phyloP scores from a whole-genome alignment of 2,888 invertebrate species.

The Nomada lathburiana region DNA sequence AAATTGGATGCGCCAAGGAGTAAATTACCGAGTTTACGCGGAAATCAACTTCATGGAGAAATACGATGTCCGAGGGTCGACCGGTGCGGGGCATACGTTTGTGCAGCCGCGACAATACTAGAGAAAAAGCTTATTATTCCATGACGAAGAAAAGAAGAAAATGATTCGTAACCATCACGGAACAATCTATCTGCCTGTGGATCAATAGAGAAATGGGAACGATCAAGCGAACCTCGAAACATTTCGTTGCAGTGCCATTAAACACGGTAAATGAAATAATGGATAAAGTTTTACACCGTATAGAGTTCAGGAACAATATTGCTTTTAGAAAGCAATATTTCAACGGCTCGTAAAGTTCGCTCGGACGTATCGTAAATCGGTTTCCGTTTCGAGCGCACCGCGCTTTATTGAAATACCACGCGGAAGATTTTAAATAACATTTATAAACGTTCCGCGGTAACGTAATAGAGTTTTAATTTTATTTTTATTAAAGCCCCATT shows the following conservation, averaged over 20 bases:
- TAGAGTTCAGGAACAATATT: conserved; percentile 48
- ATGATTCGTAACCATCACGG: not conserved
- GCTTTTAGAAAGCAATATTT: conserved; percentile 56
- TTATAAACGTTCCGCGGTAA: conserved; percentile 19
- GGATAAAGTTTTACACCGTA: conserved; percentile 41
- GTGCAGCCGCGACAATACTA: conserved; percentile 35
- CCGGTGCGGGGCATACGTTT: conserved; percentile 35
- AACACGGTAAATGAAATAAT: conserved; percentile 53
- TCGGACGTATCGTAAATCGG: conserved; percentile 51
- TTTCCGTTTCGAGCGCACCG: conserved; percentile 40
- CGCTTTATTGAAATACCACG: conserved; percentile 37
- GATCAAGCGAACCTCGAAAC: conserved; percentile 16
- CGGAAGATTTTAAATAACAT: conserved; percentile 29
- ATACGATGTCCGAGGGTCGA: conserved; percentile 33
- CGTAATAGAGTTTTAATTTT: not conserved
- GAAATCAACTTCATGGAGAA: conserved; percentile 56
- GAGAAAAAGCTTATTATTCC: too few species aligned
- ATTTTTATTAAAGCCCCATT: conserved; percentile 2
- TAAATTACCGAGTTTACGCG: conserved; percentile 47
- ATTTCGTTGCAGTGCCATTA: conserved; percentile 21
- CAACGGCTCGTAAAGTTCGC: conserved; percentile 47
- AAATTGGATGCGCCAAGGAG: conserved; percentile 40
- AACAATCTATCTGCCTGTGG: not conserved
- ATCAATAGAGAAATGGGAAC: conserved; percentile 1
- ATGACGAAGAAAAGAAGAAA: too few species aligned